Conservation (phyloP, 2,113 vertebrate species). For the Epinephelus lanceolatus region DNA sequence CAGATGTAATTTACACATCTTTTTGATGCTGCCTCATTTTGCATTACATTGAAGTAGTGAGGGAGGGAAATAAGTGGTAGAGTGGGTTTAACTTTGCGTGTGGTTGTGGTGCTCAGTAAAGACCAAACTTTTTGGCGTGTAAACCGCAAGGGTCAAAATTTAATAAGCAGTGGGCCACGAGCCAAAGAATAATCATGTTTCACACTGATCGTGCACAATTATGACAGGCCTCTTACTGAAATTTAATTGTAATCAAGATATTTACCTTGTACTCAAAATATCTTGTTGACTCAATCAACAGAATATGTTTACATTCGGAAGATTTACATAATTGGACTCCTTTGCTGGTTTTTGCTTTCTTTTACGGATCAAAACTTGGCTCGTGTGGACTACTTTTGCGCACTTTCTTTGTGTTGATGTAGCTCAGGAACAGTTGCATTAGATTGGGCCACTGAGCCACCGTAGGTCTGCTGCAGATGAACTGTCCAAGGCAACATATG, state of each 20-base stretch:
- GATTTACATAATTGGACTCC: constrained; percentile 40
- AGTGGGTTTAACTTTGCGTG: constrained; percentile 55
- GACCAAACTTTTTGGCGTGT: constrained; percentile 46
- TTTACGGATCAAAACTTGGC: constrained; percentile 7
- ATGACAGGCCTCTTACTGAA: constrained; percentile 33
- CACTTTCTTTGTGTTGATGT: constrained; percentile 4
- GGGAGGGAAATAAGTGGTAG: constrained; percentile 47
- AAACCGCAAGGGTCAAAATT: constrained; percentile 50
- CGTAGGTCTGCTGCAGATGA: constrained; percentile 61
- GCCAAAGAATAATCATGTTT: constrained; percentile 48
- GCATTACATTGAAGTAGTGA: constrained; percentile 76
- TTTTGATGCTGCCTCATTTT: constrained; percentile 78
- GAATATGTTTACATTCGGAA: constrained; percentile 45
- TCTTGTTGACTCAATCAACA: constrained; percentile 52
- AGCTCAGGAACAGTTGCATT: constrained; percentile 22
- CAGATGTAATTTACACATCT: constrained; percentile 80
- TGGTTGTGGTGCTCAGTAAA: constrained; percentile 25
- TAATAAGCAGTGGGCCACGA: constrained; percentile 33
- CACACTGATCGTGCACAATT: constrained; percentile 39
- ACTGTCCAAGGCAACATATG: constrained; percentile 75
- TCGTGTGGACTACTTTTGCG: not conserved
- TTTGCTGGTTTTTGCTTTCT: not conserved
- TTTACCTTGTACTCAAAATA: constrained; percentile 50
- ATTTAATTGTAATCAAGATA: constrained; percentile 44
- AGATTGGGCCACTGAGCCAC: constrained; percentile 55